Percentiles rank a stretch among this genome's conserved stretches.
These are phyloP conservation scores for Bombus terrestris DNA, from an alignment of 1,140 invertebrate species.

Conservation along the genomic window DNA sequence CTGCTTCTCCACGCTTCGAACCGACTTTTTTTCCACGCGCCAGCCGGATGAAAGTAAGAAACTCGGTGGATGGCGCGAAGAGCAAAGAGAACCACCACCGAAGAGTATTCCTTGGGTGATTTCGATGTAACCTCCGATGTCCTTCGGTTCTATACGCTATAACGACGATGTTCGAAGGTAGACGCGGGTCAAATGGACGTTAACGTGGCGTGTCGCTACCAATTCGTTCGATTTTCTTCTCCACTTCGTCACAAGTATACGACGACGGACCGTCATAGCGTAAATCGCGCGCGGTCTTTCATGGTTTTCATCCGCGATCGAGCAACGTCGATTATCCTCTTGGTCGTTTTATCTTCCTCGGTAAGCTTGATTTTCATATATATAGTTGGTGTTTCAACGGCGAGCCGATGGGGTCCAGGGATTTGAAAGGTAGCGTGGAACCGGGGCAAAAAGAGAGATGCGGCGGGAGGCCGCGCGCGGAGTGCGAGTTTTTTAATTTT, in stretches of 20 bases:
- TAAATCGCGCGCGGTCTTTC: background rate
- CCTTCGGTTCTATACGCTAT: background rate
- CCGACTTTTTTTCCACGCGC: slow-evolving; percentile 24
- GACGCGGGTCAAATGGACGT: background rate
- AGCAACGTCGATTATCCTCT: slow-evolving; percentile 11
- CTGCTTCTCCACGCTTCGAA: slow-evolving; percentile 22
- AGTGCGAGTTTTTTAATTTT: slow-evolving; percentile 67
- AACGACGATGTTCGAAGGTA: background rate
- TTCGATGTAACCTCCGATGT: slow-evolving; percentile 32
- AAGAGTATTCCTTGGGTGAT: slow-evolving; percentile 30
- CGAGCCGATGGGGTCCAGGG: too few relatives aligned
- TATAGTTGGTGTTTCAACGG: background rate
- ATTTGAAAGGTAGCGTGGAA: slow-evolving; percentile 33
- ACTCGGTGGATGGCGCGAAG: slow-evolving; percentile 29
- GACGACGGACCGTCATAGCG: background rate
- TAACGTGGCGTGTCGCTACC: background rate
- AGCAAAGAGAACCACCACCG: background rate
- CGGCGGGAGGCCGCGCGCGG: background rate
- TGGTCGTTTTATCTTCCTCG: background rate
- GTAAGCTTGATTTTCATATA: slow-evolving; percentile 14
- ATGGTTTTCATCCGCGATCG: background rate
- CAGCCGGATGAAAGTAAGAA: slow-evolving; percentile 46
- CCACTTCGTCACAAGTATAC: background rate
- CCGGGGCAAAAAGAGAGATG: slow-evolving; percentile 7
- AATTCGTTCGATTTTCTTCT: background rate